These are phyloP conservation scores for Brachionus asplanchnoidis DNA, from an alignment of 1,140 invertebrate species.

Conservation along the genomic window DNA sequence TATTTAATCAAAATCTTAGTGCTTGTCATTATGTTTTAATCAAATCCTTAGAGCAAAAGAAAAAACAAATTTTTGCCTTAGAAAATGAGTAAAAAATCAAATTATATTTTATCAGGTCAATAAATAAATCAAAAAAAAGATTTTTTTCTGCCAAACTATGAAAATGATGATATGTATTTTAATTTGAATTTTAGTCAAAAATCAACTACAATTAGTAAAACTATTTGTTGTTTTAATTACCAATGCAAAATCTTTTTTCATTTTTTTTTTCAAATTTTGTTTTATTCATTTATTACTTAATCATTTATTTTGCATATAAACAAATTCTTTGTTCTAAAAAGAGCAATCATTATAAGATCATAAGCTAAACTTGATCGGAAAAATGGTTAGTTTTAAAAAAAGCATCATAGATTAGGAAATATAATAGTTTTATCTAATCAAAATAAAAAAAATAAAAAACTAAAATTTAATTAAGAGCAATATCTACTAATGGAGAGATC, in stretches of 20 bases:
- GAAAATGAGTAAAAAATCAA: neutral
- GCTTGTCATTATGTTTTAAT: neutral
- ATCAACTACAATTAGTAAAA: conserved; percentile 18
- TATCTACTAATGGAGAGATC: neutral
- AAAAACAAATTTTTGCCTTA: neutral
- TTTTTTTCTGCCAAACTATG: neutral
- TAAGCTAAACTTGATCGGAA: neutral
- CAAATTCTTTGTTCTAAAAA: neutral
- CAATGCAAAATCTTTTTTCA: neutral
- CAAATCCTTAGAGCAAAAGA: neutral
- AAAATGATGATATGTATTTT: neutral
- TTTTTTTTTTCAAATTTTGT: neutral
- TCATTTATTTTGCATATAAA: neutral
- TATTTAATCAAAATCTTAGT: neutral
- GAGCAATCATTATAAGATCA: too few relatives aligned
- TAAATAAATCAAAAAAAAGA: neutral
- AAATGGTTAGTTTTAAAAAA: neutral
- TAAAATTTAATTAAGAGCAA: neutral
- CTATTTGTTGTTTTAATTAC: conserved; percentile 7
- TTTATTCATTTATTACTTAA: neutral
- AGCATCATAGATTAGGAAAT: neutral
- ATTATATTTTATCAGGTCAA: neutral
- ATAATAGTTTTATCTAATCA: neutral
- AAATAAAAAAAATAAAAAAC: too few relatives aligned
- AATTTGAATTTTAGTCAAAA: neutral